These are phyloP conservation scores for Brachycybe producta DNA, from an alignment of 2,888 invertebrate genomes.

Conservation along the genomic window DNA sequence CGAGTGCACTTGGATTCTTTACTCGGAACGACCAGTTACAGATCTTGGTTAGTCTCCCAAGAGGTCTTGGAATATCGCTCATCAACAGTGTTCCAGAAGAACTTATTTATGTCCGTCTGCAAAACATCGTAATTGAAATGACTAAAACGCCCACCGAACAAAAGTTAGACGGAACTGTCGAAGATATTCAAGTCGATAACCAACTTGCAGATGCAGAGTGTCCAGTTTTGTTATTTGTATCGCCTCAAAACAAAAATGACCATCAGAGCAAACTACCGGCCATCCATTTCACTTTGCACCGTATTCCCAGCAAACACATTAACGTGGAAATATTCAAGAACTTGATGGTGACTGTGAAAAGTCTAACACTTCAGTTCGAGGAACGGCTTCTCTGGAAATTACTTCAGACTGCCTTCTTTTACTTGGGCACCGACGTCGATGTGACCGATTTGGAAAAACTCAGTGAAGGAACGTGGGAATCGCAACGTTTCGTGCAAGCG, in stretches of 20 bases:
- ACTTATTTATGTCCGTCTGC: slow-evolving; percentile 32
- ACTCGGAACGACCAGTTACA: neutral
- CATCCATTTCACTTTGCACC: slow-evolving; percentile 63
- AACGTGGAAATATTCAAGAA: slow-evolving; percentile 79
- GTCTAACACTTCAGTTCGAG: slow-evolving; percentile 73
- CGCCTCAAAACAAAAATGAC: slow-evolving; percentile 35
- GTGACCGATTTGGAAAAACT: slow-evolving; percentile 42
- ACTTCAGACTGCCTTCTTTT: slow-evolving; percentile 34
- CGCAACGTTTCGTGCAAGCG: slow-evolving; percentile 39
- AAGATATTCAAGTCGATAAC: slow-evolving; percentile 68
- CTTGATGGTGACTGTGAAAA: slow-evolving; percentile 64
- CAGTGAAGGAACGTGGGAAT: slow-evolving; percentile 67
- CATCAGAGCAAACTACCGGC: slow-evolving; percentile 48
- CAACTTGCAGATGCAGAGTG: slow-evolving; percentile 73
- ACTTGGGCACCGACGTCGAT: slow-evolving; percentile 39
- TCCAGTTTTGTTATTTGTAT: slow-evolving; percentile 71
- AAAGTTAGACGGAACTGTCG: slow-evolving; percentile 52
- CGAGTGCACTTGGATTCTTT: neutral
- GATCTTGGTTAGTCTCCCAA: slow-evolving; percentile 27
- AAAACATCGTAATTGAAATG: slow-evolving; percentile 34
- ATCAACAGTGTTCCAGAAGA: slow-evolving; percentile 33
- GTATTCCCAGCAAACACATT: slow-evolving; percentile 52
- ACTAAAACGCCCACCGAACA: slow-evolving; percentile 27
- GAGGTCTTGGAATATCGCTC: slow-evolving; percentile 34
- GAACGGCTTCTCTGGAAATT: slow-evolving; percentile 67